A percentile compares a stretch with the other conserved stretches of the same genome.
phyloP scores from a whole-genome alignment of 2,797 vertebrate genomes.

The Manis pentadactyla region DNA sequence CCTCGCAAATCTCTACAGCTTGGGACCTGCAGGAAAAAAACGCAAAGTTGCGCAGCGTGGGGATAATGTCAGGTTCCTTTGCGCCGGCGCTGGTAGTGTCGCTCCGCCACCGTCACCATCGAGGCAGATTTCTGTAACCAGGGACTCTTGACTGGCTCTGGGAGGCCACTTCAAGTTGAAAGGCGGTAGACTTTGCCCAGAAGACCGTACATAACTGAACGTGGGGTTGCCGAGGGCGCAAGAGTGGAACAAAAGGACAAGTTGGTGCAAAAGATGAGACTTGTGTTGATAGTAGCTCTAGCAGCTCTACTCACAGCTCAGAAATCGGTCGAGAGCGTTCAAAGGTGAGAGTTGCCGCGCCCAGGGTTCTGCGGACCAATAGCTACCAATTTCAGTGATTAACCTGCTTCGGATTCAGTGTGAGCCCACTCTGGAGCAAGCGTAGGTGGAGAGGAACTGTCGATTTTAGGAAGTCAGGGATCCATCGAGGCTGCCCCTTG shows the following conservation, averaged over 20 bases:
- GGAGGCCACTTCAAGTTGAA: background rate
- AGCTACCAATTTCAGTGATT: background rate
- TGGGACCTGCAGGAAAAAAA: background rate
- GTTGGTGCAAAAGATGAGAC: background rate
- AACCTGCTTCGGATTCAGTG: background rate
- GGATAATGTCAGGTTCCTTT: background rate
- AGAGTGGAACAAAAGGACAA: background rate
- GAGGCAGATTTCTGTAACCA: background rate
- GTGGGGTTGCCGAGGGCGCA: background rate
- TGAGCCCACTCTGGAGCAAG: background rate
- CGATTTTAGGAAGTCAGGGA: background rate
- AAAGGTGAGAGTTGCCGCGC: background rate
- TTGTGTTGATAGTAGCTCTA: background rate
- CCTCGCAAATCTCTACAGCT: background rate
- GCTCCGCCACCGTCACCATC: background rate
- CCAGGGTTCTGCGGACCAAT: background rate
- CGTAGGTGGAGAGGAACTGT: background rate
- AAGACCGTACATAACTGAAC: background rate
- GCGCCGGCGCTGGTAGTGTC: rapidly evolving
- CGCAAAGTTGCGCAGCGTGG: background rate
- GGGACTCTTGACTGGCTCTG: background rate
- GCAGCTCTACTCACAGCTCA: background rate
- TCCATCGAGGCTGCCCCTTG: background rate
- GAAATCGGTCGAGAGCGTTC: background rate
- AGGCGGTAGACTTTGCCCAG: background rate